Evolutionary conservation across 2,888 invertebrate genomes (phyloP), one percentile per base, ranked within the genome.

Genomic region (Tridacna crocea): DNA sequence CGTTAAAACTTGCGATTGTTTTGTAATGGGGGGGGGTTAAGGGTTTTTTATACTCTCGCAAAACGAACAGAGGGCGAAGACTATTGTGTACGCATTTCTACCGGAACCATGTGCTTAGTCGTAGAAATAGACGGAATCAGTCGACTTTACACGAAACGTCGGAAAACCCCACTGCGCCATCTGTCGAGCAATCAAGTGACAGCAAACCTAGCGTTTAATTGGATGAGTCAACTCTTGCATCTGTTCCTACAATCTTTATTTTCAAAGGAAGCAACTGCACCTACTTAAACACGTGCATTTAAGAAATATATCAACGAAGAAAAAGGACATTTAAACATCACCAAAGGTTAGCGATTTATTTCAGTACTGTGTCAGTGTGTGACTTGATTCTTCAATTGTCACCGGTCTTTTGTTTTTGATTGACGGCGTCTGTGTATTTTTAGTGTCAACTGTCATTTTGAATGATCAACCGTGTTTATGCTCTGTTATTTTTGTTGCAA

Each of bases 221-320:
- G 72, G 15, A 55, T 77, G 77, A 77, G 77, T 77, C 77, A 77
- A 77, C 77, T 47, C 48, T 63, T 24, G 47, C 77, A 77, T 77
- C 77, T 70, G 77, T 77, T 22, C 22, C 51, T 17, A 19, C 13
- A 24, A 70, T 22, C 13, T 22, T 8, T 15, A 11, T 19, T 70
- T 51, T 46, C 27, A 47, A 17, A 22, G 24, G n/a, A 26, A 70
- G 24, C n/a, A 24, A 15, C 70, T 70, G 70, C 51, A 51, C 70
- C 48, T 51, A 51, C 12, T 3, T 8, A 24, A 70, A 48, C 70
- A 70, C 70, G 70, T 70, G 70, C 51, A 51, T 17, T 17, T 2
- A 17, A 46, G 46, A 19, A n/a, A 46, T 1, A 6, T 2, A n/a
- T 68, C 11, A 13, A n/a, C 68, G 0, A 0, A 8, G 12, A 47